Evolutionary conservation across 2,113 vertebrate species (phyloP).

Genomic region (Heptranchias perlo): DNA sequence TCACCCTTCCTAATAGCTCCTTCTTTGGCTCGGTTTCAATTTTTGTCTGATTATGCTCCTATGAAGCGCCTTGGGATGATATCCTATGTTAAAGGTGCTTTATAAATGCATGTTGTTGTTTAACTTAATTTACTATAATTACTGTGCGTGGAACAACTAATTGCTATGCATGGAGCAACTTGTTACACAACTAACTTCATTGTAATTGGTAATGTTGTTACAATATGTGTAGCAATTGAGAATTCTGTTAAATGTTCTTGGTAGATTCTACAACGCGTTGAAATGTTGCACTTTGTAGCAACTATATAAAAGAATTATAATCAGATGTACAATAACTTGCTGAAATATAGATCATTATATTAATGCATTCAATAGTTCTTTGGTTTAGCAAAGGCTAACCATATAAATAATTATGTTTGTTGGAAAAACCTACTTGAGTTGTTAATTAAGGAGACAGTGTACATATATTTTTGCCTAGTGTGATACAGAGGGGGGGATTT

Average conservation of each 20-base stretch:
- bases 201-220: not conserved
- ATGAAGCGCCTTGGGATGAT: not conserved
- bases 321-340: not conserved
- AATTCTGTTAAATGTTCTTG: slow-evolving; percentile 18
- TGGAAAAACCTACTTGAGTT: not conserved
- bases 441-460: not conserved
- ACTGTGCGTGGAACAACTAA: not conserved
- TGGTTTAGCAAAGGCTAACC: not conserved
- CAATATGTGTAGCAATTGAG: not conserved
- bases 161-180: not conserved
- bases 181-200: not conserved
- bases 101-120: not conserved
- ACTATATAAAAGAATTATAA: not conserved
- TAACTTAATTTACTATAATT: not conserved
- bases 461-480: not conserved
- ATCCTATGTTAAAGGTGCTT: not conserved
- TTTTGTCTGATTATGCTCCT: not conserved
- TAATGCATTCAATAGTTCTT: not conserved
- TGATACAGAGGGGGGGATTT: not conserved
- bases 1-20: not conserved
- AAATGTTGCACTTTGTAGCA: not conserved
- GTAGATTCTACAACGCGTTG: not conserved
- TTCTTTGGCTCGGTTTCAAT: not conserved
- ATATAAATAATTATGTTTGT: not conserved
- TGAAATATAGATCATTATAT: not conserved